Evolutionary conservation across 2,797 vertebrate genomes (phyloP).

Genomic region (Leucoraja ocellata): DNA sequence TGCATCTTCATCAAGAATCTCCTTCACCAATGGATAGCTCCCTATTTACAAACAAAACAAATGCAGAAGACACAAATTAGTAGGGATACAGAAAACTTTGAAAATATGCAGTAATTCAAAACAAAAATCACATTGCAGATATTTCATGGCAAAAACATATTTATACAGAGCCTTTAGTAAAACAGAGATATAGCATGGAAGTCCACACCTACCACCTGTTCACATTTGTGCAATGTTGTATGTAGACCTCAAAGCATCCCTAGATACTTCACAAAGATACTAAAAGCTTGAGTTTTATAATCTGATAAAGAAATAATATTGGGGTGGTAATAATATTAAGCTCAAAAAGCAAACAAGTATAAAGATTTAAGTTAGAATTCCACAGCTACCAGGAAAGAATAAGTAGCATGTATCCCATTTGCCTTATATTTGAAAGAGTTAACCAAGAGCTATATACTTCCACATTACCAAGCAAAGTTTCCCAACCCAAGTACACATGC

Average conservation of each 20-base stretch:
- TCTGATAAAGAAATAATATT: not conserved
- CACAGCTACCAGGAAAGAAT: too few species aligned
- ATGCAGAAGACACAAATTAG: not conserved
- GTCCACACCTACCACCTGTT: too few species aligned
- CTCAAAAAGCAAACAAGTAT: too few species aligned
- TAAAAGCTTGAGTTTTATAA: not conserved
- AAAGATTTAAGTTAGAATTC: too few species aligned
- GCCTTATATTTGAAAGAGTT: too few species aligned
- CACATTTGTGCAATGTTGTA: too few species aligned
- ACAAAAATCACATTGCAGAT: not conserved
- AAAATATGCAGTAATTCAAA: not conserved
- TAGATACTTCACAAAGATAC: not conserved
- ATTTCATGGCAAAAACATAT: not conserved
- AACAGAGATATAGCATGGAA: too few species aligned
- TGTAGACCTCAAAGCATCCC: too few species aligned
- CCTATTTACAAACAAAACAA: slow-evolving; percentile 55
- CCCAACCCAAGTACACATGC: not conserved
- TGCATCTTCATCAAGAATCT: slow-evolving; percentile 83
- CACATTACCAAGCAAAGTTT: not conserved
- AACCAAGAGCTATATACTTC: not conserved
- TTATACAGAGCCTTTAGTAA: not conserved
- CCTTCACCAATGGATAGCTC: slow-evolving; percentile 83
- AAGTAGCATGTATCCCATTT: too few species aligned
- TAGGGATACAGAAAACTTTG: not conserved
- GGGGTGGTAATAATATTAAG: too few species aligned